phyloP scores from a whole-genome alignment of 1,140 invertebrate genomes.

The Polypedilum vanderplanki region DNA sequence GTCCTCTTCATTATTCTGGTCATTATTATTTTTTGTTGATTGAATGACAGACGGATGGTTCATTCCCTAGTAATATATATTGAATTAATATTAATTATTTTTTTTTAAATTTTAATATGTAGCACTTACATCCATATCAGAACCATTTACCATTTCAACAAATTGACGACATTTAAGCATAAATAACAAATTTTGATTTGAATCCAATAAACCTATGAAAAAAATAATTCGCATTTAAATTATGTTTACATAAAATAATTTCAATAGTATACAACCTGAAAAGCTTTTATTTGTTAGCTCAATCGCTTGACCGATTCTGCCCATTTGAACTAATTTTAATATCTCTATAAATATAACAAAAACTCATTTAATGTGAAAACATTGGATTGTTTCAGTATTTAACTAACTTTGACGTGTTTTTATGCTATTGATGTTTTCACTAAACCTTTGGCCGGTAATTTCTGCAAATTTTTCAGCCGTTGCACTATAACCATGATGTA shows the following conservation, averaged over 20 bases:
- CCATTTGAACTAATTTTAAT: slow-evolving; percentile 82
- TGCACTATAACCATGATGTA: slow-evolving; percentile 94
- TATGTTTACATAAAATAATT: not conserved
- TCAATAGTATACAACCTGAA: slow-evolving; percentile 48
- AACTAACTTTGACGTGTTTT: slow-evolving; percentile 92
- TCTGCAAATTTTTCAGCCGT: slow-evolving; percentile 94
- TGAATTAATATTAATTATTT: no score
- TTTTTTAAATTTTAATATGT: no score
- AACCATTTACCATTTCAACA: slow-evolving; percentile 88
- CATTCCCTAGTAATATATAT: not conserved
- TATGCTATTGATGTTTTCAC: slow-evolving; percentile 90
- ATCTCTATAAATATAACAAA: slow-evolving; percentile 64
- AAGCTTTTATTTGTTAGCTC: slow-evolving; percentile 81
- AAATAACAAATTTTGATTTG: slow-evolving; percentile 85
- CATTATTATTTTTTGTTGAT: slow-evolving; percentile 60
- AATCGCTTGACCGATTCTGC: slow-evolving; percentile 92
- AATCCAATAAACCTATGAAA: slow-evolving; percentile 68
- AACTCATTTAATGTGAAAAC: not conserved
- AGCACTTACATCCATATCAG: slow-evolving; percentile 59
- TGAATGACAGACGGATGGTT: slow-evolving; percentile 62
- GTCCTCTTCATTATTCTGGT: slow-evolving; percentile 46
- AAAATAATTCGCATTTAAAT: not conserved
- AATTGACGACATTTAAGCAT: slow-evolving; percentile 95
- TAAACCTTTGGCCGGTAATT: slow-evolving; percentile 81
- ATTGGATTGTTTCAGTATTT: not conserved